These are phyloP conservation scores for Lamellibrachia satsuma DNA, from an alignment of 2,888 invertebrate species.

Conservation along the genomic window DNA sequence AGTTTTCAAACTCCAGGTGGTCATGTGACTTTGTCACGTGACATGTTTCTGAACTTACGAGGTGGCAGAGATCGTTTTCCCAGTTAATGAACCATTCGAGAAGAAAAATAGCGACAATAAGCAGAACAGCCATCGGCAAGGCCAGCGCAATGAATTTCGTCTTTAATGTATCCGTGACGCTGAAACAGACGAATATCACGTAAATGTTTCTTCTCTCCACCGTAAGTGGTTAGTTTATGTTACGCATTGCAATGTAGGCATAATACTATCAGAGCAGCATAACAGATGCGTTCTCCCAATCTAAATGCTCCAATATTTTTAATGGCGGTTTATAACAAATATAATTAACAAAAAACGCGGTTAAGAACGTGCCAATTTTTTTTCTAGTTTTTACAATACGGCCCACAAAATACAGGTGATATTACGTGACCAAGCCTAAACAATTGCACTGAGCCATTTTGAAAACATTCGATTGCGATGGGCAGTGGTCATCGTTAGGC, in stretches of 20 bases:
- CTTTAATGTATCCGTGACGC: constrained; percentile 46
- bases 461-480: not conserved
- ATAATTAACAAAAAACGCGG: no score
- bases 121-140: constrained; percentile 46
- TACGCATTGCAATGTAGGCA: no score
- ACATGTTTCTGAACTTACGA: constrained; percentile 29
- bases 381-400: no score
- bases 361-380: no score
- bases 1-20: not conserved
- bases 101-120: constrained; percentile 45
- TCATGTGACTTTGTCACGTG: not conserved
- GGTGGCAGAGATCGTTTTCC: constrained; percentile 43
- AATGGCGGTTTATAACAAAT: no score
- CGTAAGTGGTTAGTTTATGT: no score
- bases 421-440: not conserved
- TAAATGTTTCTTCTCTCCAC: not conserved
- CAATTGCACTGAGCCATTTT: not conserved
- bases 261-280: no score
- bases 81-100: constrained; percentile 53
- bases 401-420: no score
- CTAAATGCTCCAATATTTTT: no score
- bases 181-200: constrained; percentile 28
- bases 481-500: not conserved
- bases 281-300: no score
- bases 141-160: constrained; percentile 49